Evolutionary conservation across 92 coral and sea anemone genomes (phyloP).

Genomic region (Bergia puertoricense): DNA sequence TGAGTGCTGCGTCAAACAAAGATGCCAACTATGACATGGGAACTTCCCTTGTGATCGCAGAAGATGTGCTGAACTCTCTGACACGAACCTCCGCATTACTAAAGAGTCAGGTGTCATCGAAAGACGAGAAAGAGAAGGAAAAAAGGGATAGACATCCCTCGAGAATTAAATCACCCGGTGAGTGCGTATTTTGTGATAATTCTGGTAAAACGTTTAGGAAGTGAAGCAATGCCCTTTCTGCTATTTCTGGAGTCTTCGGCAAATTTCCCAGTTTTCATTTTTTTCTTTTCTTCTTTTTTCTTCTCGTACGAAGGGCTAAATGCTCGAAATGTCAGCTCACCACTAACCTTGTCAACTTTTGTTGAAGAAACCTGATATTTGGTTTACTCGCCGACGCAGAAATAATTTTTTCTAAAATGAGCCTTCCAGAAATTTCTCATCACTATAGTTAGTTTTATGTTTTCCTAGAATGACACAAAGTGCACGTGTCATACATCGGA

Average conservation of each 20-base stretch:
- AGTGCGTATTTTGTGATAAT: constrained; percentile 7
- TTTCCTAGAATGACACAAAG: no score
- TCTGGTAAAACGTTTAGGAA: neutral
- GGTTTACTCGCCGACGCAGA: neutral
- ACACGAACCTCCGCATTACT: constrained; percentile 84
- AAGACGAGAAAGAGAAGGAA: constrained; percentile 66
- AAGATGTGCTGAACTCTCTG: constrained; percentile 82
- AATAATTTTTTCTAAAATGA: neutral
- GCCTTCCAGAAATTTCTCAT: neutral
- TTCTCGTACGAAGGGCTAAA: no score
- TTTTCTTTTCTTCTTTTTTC: no score
- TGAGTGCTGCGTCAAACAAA: constrained; percentile 67
- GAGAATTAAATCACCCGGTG: constrained; percentile 67
- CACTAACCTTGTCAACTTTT: neutral
- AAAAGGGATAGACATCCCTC: constrained; percentile 63
- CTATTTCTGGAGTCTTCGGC: no score
- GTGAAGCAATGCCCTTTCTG: neutral
- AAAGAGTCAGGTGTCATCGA: constrained; percentile 54
- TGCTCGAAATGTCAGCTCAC: no score
- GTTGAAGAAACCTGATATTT: neutral
- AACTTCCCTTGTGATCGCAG: constrained; percentile 65
- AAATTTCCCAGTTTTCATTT: no score
- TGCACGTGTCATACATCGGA: no score
- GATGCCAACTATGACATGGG: constrained; percentile 63
- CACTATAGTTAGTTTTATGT: no score